Conservation (phyloP, 2,113 vertebrate genomes). For the Mesocricetus auratus region DNA sequence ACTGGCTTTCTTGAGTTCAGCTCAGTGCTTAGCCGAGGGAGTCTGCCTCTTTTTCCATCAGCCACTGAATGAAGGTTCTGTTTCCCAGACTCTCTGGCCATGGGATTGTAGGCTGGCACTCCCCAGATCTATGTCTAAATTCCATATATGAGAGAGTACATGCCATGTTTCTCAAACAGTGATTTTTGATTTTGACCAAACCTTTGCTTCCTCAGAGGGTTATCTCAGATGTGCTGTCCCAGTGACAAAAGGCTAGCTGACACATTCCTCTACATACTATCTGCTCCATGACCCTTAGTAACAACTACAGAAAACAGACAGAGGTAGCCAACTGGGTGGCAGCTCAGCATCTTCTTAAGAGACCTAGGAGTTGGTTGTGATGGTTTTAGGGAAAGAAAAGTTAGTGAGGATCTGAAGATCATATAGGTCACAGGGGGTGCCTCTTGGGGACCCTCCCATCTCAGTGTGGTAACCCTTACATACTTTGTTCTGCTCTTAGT, state of each 20-base stretch:
- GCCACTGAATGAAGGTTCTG: too few species aligned
- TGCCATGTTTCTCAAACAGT: too few species aligned
- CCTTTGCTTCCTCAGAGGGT: neutral
- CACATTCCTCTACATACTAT: neutral
- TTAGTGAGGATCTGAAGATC: neutral
- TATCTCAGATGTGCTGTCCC: neutral
- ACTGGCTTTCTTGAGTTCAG: too few species aligned
- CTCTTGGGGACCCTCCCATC: fast-evolving
- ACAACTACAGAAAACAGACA: neutral
- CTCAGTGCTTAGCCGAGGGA: too few species aligned
- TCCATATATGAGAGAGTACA: too few species aligned
- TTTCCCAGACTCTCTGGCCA: too few species aligned
- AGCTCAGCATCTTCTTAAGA: neutral
- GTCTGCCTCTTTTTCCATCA: too few species aligned
- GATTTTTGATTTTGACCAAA: neutral
- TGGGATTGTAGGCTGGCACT: too few species aligned
- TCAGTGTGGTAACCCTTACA: fast-evolving
- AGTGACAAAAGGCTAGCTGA: neutral
- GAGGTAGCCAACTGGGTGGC: neutral
- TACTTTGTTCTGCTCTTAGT: neutral
- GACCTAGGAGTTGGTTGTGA: neutral
- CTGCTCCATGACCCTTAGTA: neutral
- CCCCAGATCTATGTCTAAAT: too few species aligned
- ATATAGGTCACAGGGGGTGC: neutral
- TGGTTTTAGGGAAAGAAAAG: neutral